These are phyloP conservation scores for Ptychoptera albimana DNA, from an alignment of 2,888 invertebrate genomes.

Conservation along the genomic window DNA sequence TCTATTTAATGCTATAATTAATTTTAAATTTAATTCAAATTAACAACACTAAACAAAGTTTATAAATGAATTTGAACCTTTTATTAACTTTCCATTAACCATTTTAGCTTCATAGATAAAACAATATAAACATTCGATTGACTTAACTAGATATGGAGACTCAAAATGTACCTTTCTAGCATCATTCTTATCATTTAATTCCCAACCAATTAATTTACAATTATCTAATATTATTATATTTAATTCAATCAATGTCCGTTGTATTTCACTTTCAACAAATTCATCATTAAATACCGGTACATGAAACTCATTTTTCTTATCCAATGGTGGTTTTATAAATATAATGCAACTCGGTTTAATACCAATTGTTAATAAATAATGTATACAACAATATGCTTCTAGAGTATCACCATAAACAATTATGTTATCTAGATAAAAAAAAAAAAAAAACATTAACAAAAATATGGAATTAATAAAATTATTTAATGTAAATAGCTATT, in stretches of 20 bases:
- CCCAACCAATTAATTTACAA: constrained; percentile 21
- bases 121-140: constrained; percentile 19
- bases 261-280: constrained; percentile 16
- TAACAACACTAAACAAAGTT: constrained; percentile 4
- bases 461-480: neutral
- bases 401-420: constrained; percentile 36
- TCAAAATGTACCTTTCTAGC: constrained; percentile 18
- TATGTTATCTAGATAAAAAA: constrained; percentile 15
- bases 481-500: constrained; percentile 7
- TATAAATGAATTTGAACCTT: constrained; percentile 1
- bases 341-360: constrained; percentile 30
- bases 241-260: constrained; percentile 13
- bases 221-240: constrained; percentile 18
- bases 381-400: constrained; percentile 33
- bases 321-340: constrained; percentile 23
- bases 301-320: constrained; percentile 12
- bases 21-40: neutral
- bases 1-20: constrained; percentile 35
- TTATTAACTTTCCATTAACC: constrained; percentile 17
- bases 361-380: constrained; percentile 31
- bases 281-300: constrained; percentile 14
- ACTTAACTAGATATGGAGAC: constrained; percentile 13
- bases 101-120: constrained; percentile 20
- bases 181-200: constrained; percentile 11
- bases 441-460: neutral